Evolutionary conservation across 2,797 vertebrate species (phyloP).

Genomic region (Rousettus madagascariensis): DNA sequence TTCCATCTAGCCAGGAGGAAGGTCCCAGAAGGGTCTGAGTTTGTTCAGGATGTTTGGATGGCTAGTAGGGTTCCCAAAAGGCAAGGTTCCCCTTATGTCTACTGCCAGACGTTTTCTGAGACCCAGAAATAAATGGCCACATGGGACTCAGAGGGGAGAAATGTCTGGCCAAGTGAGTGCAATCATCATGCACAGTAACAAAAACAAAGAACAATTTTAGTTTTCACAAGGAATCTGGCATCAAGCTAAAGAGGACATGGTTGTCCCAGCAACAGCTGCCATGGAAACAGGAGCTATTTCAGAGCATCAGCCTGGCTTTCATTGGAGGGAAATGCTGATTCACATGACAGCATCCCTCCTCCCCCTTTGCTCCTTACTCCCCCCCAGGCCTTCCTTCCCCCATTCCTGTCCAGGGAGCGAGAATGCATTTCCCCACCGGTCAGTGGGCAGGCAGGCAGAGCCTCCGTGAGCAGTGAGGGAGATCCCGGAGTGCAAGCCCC

Average conservation of each 20-base stretch:
- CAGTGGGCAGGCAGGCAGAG: neutral
- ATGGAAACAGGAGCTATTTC: constrained; percentile 80
- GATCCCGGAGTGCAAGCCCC: neutral
- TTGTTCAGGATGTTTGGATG: neutral
- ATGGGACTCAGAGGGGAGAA: neutral
- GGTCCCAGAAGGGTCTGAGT: neutral
- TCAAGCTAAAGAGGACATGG: constrained; percentile 71
- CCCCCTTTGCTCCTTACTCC: neutral
- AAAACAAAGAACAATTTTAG: constrained; percentile 49
- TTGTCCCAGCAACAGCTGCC: constrained; percentile 77
- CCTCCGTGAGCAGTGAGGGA: neutral
- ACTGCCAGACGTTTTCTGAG: neutral
- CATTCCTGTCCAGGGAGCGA: neutral
- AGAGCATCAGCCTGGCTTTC: constrained; percentile 63
- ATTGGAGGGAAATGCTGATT: constrained; percentile 74
- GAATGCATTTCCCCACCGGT: neutral
- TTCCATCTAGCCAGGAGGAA: neutral
- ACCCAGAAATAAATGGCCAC: neutral
- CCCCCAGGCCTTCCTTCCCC: neutral
- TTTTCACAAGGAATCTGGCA: constrained; percentile 74
- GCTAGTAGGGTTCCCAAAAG: neutral
- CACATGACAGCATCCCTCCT: constrained; percentile 48
- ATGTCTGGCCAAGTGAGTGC: neutral
- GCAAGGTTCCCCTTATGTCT: neutral
- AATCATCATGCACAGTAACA: neutral